Evolutionary conservation across 2,797 vertebrate genomes (phyloP), one percentile per base, ranked within the genome.

Genomic region (Pipistrellus pygmaeus): DNA sequence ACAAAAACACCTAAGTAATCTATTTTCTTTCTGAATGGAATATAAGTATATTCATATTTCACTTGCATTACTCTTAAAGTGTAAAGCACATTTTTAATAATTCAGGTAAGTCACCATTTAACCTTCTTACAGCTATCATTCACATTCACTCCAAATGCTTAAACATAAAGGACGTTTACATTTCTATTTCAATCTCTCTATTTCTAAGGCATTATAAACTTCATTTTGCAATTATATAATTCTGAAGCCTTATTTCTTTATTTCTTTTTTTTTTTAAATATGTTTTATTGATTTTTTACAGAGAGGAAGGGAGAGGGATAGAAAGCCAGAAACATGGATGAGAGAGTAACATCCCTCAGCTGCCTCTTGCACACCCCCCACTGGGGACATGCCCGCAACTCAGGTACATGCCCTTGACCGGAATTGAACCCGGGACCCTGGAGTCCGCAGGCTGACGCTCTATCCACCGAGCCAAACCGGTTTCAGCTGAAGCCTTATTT

Each of bases 141-240:
- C 20, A 51, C 12, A 93, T 62, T 51, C 27, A 93, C 32, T 62
- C 8, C 51, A 89, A 77, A 93, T 51, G 51, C 32, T 62, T 72
- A 62, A 27, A 84, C 62, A 51, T 32, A 93, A 78, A 76, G 21
- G 25, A 76, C 10, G 55, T n/a, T 64, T 83, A 51, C 60, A 32
- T 55, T 75, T 89, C 18, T 68, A 87, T 66, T 81, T 60, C 38
- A 86, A 75, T 41, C 32, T 73, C 85, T 55, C 48, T 66, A 41
- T 60, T 68, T 86, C 32, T 32, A 46, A 71, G 17, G 64, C 51
- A 48, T 81, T 68, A 81, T 15, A 68, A 94, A 82, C 21, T 68
- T 82, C 14, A 14, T n/a, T 81, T 57, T 51, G 41, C 57, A 91
- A 75, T 91, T 94, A 82, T 27, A 41, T 73, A 90, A 72, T 44